Evolutionary conservation across 2,888 invertebrate species (phyloP), one percentile per base, ranked within the genome.

Genomic region (Mesoligia furuncula): DNA sequence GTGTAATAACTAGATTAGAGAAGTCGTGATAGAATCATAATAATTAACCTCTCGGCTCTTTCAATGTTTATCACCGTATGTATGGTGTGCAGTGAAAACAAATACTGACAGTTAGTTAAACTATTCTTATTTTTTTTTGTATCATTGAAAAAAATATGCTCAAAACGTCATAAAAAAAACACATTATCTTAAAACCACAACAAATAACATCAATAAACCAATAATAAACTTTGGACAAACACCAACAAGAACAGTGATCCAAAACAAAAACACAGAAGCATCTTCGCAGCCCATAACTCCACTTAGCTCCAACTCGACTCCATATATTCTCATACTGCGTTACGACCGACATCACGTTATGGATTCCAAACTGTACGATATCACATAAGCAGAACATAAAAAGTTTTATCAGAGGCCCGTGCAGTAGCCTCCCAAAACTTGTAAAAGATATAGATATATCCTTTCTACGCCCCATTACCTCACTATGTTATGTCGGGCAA

Each of bases 331-430:
- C 80, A 83, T 85, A 73, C 83, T 62, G 31, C 45, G 59, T 73
- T 75, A 81, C 72, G 75, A 66, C 59, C 75, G 48, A 77, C 78
- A 86, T 76, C 83, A 90, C 91, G 91, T 94, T 93, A 93, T 92
- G 93, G 93, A 91, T 92, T 93, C 91, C 90, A 91, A 92, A 93
- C 92, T 93, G 93, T 91, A 88, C 92, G 91, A 91, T 92, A 91
- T 90, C 92, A 92, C 93, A 94, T 95, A 94, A 95, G 93, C 93
- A 93, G 93, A 92, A 93, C 94, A 95, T 96, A 95, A 95, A 96
- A 96, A 96, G 92, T 96, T 96, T 95, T 95, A 95, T 96, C 95
- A 94, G 93, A 90, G 90, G 91, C 91, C 91, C 84, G 89, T 90
- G 93, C 76, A 83, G 85, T 84, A 93, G 94, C 92, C 90, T 89